Base-by-base conservation (phyloP, 2,888 invertebrate genomes). In the Sminthurinus aureus region DNA sequence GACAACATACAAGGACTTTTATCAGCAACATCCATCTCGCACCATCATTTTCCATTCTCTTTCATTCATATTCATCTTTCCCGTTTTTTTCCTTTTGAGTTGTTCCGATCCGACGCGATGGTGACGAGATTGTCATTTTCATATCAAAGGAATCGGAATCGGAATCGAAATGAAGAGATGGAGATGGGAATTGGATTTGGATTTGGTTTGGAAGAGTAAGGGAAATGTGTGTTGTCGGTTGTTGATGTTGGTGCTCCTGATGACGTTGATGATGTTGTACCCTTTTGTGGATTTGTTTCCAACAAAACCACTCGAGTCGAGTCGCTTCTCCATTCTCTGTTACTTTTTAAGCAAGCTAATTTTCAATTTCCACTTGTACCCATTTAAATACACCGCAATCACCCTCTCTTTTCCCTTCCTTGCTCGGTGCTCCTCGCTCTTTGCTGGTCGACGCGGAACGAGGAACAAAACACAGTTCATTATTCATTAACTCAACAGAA, bases 61-160 rank as follows among this genome's bases (percentile, higher is more conserved):
- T 69, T 11, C n/a, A 8, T 67, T 67, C 67, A 69, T 69, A 71
- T 71, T 71, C 24, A 22, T 20, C 24, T 71, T 71, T 71, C 24
- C 11, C 20, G 24, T 71, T 26, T 24, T 22, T 71, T 24, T 71
- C 24, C 71, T 71, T 71, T 71, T 24, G 71, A 71, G 8, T 71
- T 71, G 13, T 26, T 71, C 71, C 71, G 24, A 24, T 24, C 11
- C 15, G 11, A 13, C 71, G 9, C 24, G 26, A 71, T 24, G 4
- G 58, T 58, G 58, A 58, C 18, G 58, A 58, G 58, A 58, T n/a
- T n/a, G 20, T 69, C 20, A 22, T 69, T 69, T 69, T 69, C 20
- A 22, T 69, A 13, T 69, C 20, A 22, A 22, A 13, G 20, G 22
- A 15, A 73, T 38, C 6, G 38, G 38, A 38, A 38, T 38, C 38